Base-by-base conservation (phyloP, 2,113 vertebrate species). In the Oreochromis spilurus region DNA sequence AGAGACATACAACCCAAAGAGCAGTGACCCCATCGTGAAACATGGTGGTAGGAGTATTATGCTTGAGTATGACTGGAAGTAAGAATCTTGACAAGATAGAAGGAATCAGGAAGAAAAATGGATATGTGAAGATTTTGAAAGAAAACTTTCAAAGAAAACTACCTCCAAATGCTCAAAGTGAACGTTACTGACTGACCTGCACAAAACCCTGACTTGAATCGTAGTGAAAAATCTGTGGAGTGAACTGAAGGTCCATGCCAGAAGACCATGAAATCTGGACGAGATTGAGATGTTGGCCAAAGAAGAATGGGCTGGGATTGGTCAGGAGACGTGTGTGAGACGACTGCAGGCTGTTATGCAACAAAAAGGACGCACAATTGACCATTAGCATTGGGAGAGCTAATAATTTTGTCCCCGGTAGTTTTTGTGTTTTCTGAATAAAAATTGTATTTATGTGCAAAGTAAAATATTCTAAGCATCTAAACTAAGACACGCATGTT, bases 131-230 rank as follows among this genome's bases (percentile, higher is more conserved):
- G 34, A 65, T 21, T 65, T 65, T 65, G 60, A 65, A 38, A 65
- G 19, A 38, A 65, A 65, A 38, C 34, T n/a, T 38, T 65, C 31
- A 2, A 1, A 65, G 58, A 65, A 10, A 38, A 21, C 34, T 65
- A 65, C 19, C 19, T 65, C 60, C 34, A 65, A 65, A 38, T 65
- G 34, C 6, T 38, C 60, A 65, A 38, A 65, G 60, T 38, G 60
- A 8, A 38, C 0, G 2, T 38, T 65, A 65, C 60, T 38, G 57
- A 60, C 57, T 60, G 34, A 38, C 6, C 60, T 38, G 19, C 60
- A 65, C 60, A 65, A 65, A 65, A 65, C 19, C 1, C 34, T 38
- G 34, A n/a, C 34, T 38, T 65, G 60, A 65, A 65, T 65, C 34
- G 38, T 21, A 65, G 38, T 65, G 19, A 65, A 65, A 65, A 38